These are phyloP conservation scores for Pangasius larnaudii DNA, from an alignment of 2,797 vertebrate genomes.

Conservation along the genomic window DNA sequence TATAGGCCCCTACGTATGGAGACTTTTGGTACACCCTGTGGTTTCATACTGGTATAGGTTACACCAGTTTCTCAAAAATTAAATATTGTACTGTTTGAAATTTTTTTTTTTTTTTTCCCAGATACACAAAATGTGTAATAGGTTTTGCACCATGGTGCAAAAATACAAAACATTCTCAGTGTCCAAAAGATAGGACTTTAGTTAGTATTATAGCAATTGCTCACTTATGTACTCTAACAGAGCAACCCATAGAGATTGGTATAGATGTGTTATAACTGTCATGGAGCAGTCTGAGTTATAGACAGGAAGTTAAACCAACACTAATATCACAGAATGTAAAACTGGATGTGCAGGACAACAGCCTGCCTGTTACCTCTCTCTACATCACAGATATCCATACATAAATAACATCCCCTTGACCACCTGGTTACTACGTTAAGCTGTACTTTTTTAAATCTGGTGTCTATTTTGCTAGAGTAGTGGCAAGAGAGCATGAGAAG, in stretches of 20 bases:
- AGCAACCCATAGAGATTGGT: neutral
- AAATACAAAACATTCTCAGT: neutral
- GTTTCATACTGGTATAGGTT: neutral
- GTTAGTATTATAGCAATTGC: neutral
- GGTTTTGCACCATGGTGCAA: neutral
- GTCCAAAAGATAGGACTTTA: neutral
- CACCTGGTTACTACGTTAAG: neutral
- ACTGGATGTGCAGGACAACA: neutral
- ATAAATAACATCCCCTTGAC: neutral
- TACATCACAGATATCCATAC: neutral
- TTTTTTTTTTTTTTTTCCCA: neutral
- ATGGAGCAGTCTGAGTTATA: neutral
- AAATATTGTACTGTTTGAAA: neutral
- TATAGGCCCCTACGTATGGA: too few species aligned
- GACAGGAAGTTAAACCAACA: neutral
- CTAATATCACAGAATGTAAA: neutral
- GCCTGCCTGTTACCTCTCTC: neutral
- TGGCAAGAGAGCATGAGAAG: neutral
- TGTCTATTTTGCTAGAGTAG: neutral
- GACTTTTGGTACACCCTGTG: too few species aligned
- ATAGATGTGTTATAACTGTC: neutral
- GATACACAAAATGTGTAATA: neutral
- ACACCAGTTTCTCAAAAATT: neutral
- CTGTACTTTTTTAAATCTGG: neutral
- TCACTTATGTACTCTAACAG: neutral